Evolutionary conservation across 2,113 vertebrate species (phyloP), one percentile per base, ranked within the genome.

Genomic region (Thalassoma bifasciatum): DNA sequence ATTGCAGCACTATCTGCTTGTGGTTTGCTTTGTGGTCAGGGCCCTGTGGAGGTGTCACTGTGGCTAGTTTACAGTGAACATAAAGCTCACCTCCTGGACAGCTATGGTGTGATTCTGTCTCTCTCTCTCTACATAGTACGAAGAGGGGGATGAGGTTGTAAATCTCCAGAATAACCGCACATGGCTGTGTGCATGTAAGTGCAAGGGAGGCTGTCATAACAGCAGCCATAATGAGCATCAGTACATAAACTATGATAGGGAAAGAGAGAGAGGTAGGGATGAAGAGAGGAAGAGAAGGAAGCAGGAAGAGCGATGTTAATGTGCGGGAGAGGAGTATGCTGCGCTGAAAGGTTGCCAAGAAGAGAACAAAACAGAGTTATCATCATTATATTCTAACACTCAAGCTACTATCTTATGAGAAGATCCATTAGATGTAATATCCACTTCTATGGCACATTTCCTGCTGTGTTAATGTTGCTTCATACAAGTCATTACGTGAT

Each of bases 221-320:
- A 88, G 61, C 82, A 36, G 74, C 73, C 71, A 68, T 89, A 87
- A 88, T 89, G 86, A 91, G 71, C 81, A 89, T 83, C 72, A 76
- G 63, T 71, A 75, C 59, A 82, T 84, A 82, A 88, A 88, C 59
- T 81, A 57, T 50, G 22, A 51, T 49, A n/a, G 46, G 53, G 65
- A 37, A n/a, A 73, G 44, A 60, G 14, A 61, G 63, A 72, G 5
- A 34, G 44, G 61, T 19, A 2, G 11, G 24, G 23, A 65, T 36
- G 23, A 58, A 77, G 50, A 66, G 36, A 50, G 22, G 66, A 70
- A 36, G 17, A 46, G 58, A 69, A 51, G 22, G 74, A 80, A 63
- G 57, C 34, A 21, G 26, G 70, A 69, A 78, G 73, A 79, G 62
- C 47, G 21, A 63, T 71, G 40, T 26, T 44, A 56, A 85, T 85